Evolutionary conservation across 2,113 vertebrate species (phyloP).

Genomic region (Hippotragus niger): DNA sequence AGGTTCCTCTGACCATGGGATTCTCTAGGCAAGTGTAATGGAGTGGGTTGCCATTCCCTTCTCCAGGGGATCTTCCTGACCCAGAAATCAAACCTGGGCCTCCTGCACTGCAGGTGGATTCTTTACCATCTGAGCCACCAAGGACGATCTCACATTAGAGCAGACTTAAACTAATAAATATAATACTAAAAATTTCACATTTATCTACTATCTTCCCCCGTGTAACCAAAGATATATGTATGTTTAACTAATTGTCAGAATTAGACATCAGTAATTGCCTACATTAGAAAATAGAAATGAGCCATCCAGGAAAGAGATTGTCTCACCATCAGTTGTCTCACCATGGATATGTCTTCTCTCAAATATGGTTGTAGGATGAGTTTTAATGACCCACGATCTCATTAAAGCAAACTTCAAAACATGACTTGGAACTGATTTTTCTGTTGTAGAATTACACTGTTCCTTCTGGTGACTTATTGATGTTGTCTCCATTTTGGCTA

Average conservation of each 20-base stretch:
- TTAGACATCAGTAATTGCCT: not conserved
- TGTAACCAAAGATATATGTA: not conserved
- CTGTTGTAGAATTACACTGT: conserved; percentile 82
- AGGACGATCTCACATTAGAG: not conserved
- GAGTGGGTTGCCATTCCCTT: not conserved
- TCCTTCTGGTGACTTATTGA: conserved; percentile 87
- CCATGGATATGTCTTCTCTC: not conserved
- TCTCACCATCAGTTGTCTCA: not conserved
- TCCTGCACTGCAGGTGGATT: not conserved
- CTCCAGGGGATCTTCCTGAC: not conserved
- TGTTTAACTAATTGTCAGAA: not conserved
- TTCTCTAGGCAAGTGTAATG: not conserved
- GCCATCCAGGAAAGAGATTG: not conserved
- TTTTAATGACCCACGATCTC: not conserved
- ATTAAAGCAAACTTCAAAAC: conserved; percentile 18
- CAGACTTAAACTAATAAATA: not conserved
- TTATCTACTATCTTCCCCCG: not conserved
- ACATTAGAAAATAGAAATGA: not conserved
- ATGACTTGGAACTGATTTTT: conserved; percentile 53
- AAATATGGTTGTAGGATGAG: not conserved
- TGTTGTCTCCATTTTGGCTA: conserved; percentile 88
- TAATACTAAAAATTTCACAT: not conserved
- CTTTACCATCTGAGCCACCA: not conserved
- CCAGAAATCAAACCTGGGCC: not conserved
- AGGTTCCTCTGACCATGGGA: not conserved